phyloP scores from a whole-genome alignment of 2,113 vertebrate species.

The Toxotes chatareus region DNA sequence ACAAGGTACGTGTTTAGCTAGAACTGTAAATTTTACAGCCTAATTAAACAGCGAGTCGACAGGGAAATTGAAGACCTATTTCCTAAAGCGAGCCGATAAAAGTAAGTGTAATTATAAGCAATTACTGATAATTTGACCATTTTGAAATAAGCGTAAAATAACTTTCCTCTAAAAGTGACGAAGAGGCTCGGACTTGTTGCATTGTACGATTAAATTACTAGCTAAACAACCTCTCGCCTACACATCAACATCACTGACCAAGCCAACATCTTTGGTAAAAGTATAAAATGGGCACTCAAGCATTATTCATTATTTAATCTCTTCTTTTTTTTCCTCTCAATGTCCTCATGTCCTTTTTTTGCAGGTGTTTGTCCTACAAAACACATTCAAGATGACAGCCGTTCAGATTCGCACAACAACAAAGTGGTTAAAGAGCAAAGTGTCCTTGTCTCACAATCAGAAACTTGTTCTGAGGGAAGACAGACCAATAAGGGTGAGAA shows the following conservation, averaged over 20 bases:
- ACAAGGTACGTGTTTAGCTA: background rate
- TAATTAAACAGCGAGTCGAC: background rate
- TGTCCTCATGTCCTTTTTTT: background rate
- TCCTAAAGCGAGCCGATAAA: no score
- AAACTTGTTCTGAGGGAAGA: conserved; percentile 75
- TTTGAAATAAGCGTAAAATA: background rate
- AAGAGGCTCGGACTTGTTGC: background rate
- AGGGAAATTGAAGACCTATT: no score
- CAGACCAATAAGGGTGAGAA: conserved; percentile 69
- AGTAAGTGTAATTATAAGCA: background rate
- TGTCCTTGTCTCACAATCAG: conserved; percentile 39
- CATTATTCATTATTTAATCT: background rate
- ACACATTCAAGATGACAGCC: conserved; percentile 66
- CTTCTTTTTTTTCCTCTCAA: background rate
- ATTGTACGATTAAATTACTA: background rate
- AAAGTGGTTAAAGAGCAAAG: conserved; percentile 72
- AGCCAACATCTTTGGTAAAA: background rate
- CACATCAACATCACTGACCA: no score
- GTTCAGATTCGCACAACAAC: conserved; percentile 35
- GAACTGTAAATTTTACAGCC: background rate
- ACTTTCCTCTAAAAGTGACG: background rate
- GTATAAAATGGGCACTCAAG: background rate
- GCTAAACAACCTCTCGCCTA: background rate
- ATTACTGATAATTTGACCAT: accelerated
- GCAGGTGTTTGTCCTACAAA: conserved; percentile 63